Evolutionary conservation across 2,888 invertebrate species (phyloP), one percentile per base, ranked within the genome.

Genomic region (Pollenia angustigena): DNA sequence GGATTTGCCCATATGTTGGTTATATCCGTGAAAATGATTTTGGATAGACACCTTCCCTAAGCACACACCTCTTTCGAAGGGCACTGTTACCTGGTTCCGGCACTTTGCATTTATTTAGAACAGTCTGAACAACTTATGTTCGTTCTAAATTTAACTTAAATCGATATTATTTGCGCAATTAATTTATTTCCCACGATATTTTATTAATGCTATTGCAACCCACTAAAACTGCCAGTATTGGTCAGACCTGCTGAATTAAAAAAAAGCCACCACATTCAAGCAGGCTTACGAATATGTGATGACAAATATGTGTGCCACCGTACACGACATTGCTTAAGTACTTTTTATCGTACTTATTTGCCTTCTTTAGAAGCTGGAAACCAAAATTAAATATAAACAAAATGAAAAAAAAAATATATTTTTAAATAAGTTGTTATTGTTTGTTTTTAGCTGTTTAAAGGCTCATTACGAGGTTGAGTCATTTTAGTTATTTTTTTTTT

Each of bases 271-370:
- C 23, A 64, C 12, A 64, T 68, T 87, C 16, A 79, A 48, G n/a
- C 79, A 76, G 69, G 56, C 69, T 71, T 76, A 48, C 75, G 42
- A 81, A 56, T 72, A 85, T 87, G 87, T 85, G 85, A 87, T 87
- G 87, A 87, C 87, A 87, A 87, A 87, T 87, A 87, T 87, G 85
- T 85, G 87, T 79, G 87, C 87, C 87, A 87, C 87, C 87, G 87
- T 87, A 87, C 81, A 85, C 87, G 87, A 85, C 79, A 68, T 74
- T 75, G 81, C 14, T 85, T 78, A 80, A 85, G 82, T 83, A 80
- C 80, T 83, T 86, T 81, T 85, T 86, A 87, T 87, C 81, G 80
- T 74, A 78, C 66, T 82, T 80, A 82, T 79, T 85, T 85, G 81
- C 85, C 85, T 85, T 81, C 85, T 66, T 79, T 78, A 81, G 87